Evolutionary conservation across 2,113 vertebrate genomes (phyloP).

Genomic region (Cacatua alba): DNA sequence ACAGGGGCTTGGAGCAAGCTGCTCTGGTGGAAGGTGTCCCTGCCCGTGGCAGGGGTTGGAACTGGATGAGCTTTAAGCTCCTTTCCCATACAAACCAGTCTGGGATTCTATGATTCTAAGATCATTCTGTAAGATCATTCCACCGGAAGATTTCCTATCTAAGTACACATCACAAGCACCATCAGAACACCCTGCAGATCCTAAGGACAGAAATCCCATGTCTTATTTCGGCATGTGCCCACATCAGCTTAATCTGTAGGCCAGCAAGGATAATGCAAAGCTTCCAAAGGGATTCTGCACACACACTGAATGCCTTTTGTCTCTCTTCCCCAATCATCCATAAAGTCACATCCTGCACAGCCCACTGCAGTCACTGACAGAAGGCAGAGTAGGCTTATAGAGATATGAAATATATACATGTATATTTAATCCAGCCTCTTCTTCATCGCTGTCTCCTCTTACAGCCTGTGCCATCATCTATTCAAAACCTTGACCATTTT

Average conservation of each 20-base stretch:
- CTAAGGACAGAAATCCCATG: neutral
- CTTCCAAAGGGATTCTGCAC: too few relatives aligned
- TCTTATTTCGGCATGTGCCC: neutral
- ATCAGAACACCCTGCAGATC: neutral
- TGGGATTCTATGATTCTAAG: neutral
- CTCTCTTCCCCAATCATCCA: neutral
- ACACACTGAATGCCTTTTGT: neutral
- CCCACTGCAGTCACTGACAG: neutral
- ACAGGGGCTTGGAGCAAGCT: neutral
- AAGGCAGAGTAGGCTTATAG: neutral
- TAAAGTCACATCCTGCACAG: neutral
- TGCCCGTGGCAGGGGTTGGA: neutral
- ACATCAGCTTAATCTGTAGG: neutral
- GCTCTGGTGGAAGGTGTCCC: neutral
- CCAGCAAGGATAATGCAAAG: neutral
- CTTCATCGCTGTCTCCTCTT: neutral
- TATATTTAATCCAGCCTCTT: neutral
- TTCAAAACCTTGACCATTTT: neutral
- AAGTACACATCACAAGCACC: neutral
- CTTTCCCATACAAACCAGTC: neutral
- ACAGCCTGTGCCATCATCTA: neutral
- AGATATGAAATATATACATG: neutral
- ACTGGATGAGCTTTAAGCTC: neutral
- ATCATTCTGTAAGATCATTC: accelerated
- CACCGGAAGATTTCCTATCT: neutral